Percentiles rank a stretch among this genome's conserved stretches.
These are phyloP conservation scores for Xiphorhynchus erythropygius DNA, from an alignment of 2,797 vertebrate genomes.

Conservation along the genomic window DNA sequence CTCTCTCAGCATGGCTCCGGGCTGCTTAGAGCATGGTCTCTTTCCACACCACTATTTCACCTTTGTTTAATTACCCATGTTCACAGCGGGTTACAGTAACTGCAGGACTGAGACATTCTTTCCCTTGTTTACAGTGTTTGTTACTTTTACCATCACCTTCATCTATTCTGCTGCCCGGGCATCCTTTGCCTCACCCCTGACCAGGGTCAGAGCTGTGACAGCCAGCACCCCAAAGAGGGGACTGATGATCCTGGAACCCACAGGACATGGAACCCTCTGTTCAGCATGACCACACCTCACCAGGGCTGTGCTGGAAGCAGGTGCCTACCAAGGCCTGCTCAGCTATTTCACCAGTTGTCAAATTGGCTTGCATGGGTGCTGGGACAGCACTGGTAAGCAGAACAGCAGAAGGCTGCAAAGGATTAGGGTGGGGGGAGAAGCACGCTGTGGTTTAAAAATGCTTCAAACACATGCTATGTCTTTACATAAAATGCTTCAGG, in stretches of 20 bases:
- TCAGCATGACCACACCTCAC: background rate
- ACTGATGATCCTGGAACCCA: background rate
- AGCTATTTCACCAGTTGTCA: background rate
- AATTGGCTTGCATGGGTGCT: fast-evolving
- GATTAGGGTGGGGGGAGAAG: background rate
- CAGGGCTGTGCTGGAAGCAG: background rate
- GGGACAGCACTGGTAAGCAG: background rate
- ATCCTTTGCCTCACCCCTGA: background rate
- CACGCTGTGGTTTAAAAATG: background rate
- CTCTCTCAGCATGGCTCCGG: background rate
- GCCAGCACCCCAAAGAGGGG: background rate
- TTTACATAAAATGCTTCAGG: background rate
- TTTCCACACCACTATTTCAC: background rate
- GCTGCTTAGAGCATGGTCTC: background rate
- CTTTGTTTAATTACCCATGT: background rate
- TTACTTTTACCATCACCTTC: background rate
- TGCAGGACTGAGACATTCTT: background rate
- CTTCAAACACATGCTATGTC: background rate
- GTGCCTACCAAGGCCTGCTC: background rate
- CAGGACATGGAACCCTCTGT: background rate
- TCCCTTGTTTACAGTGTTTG: background rate
- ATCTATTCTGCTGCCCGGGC: background rate
- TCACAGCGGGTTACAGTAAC: background rate
- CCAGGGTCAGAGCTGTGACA: background rate
- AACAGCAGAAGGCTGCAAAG: background rate